Percentiles rank a stretch among this genome's conserved stretches.
Evolutionary conservation across 2,113 vertebrate genomes (phyloP).

Genomic region (Origma solitaria): DNA sequence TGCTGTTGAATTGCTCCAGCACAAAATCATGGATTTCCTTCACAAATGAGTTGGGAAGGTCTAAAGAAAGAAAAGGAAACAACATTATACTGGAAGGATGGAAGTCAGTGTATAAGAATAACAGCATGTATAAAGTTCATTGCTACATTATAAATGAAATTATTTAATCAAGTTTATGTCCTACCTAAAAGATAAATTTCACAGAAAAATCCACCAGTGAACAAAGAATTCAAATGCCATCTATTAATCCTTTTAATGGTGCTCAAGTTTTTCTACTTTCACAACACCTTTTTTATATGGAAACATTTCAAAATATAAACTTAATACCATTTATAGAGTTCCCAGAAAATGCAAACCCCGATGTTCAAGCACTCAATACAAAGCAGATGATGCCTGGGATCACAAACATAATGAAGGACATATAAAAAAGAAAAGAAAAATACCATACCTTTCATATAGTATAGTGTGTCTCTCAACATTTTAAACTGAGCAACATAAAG

Average conservation of each 20-base stretch:
- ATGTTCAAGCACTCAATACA: not conserved
- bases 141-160: not conserved
- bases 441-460: constrained; percentile 87
- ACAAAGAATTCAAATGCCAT: not conserved
- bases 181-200: not conserved
- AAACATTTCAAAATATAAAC: not conserved
- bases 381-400: not conserved
- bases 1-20: constrained; percentile 94
- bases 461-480: constrained; percentile 94
- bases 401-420: not conserved
- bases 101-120: not conserved
- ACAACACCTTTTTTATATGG: not conserved
- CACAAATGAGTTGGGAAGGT: constrained; percentile 84
- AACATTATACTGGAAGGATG: not conserved
- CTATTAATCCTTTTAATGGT: not conserved
- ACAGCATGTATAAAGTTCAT: not conserved
- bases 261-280: not conserved
- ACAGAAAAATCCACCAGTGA: not conserved
- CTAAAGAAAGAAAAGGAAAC: constrained; percentile 59
- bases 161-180: not conserved
- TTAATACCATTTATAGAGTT: not conserved
- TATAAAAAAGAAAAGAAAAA: not conserved
- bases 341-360: not conserved
- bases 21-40: constrained; percentile 96
- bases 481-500: constrained; percentile 95